These are phyloP conservation scores for Pipistrellus pygmaeus DNA, from an alignment of 2,797 vertebrate species.

Conservation along the genomic window DNA sequence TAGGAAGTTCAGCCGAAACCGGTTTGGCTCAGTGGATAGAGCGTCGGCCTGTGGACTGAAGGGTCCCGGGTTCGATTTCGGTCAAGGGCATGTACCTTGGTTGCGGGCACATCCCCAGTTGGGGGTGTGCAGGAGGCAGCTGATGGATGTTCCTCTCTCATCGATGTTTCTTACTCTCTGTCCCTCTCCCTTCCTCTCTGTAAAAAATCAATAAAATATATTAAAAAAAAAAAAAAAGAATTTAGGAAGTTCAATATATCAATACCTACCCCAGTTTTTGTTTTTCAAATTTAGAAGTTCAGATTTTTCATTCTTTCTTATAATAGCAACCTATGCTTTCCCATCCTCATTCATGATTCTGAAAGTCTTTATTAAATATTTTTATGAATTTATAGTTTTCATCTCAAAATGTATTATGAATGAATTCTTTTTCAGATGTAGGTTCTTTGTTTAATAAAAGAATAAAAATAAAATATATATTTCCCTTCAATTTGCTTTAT, in stretches of 20 bases:
- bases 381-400: constrained; percentile 17
- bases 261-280: neutral
- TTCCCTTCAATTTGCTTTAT: neutral
- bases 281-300: neutral
- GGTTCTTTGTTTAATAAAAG: neutral
- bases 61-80: no score
- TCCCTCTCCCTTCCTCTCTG: no score
- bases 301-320: neutral
- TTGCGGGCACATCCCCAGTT: no score
- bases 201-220: no score
- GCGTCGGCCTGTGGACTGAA: no score
- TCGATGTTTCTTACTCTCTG: no score
- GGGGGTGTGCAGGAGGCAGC: no score
- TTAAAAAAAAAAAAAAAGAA: neutral
- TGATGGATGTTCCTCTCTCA: no score
- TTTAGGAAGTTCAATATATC: neutral
- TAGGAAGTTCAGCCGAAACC: neutral
- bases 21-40: no score
- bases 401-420: neutral
- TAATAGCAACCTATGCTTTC: neutral
- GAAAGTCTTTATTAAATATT: neutral
- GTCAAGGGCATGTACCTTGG: no score
- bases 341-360: neutral
- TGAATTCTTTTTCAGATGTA: neutral
- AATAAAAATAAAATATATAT: neutral